Base-by-base conservation (phyloP, 1,140 invertebrate species). In the Agrilus planipennis region DNA sequence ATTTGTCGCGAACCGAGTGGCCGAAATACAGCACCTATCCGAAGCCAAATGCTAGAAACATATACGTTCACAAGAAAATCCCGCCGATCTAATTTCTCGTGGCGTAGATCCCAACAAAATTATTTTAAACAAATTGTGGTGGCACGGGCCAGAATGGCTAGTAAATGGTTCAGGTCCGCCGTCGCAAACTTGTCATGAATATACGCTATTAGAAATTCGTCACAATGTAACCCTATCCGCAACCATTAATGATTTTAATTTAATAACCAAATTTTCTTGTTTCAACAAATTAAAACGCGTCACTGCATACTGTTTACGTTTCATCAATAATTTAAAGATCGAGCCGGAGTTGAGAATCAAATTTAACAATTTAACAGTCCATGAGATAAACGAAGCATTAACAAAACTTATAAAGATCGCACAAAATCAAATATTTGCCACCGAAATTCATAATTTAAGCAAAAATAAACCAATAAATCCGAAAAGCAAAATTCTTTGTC, bases 51-150 rank as follows among this genome's bases (percentile, higher is more conserved):
- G 47, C 4, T 42, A 40, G 40, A 6, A 14, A 10, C 34, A 49
- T 23, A 28, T 49, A n/a, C 19, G 30, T 18, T 35, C 41, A 10
- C 10, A 36, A 15, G 15, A 23, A 34, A 68, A 69, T 41, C 63
- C 65, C 1, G 62, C 63, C 0, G 65, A 69, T 50, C 42, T 62
- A 12, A 39, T 63, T 35, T 67, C 65, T 1, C 39, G 67, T 14
- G 65, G 67, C 10, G 19, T 51, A 14, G 9, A 44, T 16, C 43
- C 51, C 4, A 39, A 34, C 10, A 29, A 46, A 9, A 41, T 67
- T n/a, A 21, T 37, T 4, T 21, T 45, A n/a, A 50, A 41, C 30
- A 11, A 39, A n/a, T 40, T 66, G 16, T 68, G 65, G 64, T 64
- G 53, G 57, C 37, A 50, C 18, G 58, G 57, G 4, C 58, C 57